Evolutionary conservation across 2,888 invertebrate genomes (phyloP).

Genomic region (Pachycephus smyrnensis): DNA sequence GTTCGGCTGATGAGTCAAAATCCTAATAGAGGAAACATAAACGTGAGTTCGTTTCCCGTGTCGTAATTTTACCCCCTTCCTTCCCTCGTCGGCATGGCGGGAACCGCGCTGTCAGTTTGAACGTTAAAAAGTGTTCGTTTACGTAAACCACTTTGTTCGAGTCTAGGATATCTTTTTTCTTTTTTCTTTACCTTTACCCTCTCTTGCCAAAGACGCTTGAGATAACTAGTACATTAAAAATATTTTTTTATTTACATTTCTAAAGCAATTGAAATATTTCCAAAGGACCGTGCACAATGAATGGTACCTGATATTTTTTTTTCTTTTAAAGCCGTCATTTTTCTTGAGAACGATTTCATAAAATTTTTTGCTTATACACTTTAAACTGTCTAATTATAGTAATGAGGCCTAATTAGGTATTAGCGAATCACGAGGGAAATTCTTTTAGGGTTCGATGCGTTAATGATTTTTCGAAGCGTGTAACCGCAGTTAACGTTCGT

Average conservation of each 20-base stretch:
- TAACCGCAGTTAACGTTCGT: background rate
- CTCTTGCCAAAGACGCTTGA: background rate
- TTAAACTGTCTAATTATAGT: background rate
- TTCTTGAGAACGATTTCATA: too few species aligned
- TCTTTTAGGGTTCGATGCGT: background rate
- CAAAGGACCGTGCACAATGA: too few species aligned
- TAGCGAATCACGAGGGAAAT: background rate
- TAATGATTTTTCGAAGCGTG: background rate
- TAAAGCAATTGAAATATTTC: background rate
- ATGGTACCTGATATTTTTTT: too few species aligned
- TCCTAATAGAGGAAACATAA: background rate
- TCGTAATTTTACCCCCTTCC: background rate
- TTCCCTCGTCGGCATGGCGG: background rate
- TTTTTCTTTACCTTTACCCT: background rate
- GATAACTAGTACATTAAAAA: too few species aligned
- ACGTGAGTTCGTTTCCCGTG: background rate
- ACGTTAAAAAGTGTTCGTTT: background rate
- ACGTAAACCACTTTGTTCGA: background rate
- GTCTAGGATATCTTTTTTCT: background rate
- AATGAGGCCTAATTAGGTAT: background rate
- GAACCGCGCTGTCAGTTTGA: background rate
- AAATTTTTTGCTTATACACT: background rate
- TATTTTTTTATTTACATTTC: background rate
- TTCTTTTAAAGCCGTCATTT: too few species aligned
- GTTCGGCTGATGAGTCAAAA: background rate